phyloP scores from a whole-genome alignment of 2,888 invertebrate genomes.

The Scaeva pyrastri region DNA sequence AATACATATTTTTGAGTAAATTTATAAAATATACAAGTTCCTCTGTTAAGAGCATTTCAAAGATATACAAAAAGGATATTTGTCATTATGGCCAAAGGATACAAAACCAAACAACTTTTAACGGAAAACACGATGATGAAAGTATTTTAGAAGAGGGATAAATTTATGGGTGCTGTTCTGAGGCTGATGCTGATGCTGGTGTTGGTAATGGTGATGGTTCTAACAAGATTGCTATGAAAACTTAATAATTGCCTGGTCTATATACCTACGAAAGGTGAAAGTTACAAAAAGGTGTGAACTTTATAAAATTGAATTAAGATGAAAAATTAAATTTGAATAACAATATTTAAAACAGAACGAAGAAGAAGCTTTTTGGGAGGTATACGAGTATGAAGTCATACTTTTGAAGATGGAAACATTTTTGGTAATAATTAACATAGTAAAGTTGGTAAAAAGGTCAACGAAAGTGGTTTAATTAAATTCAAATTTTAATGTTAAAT shows the following conservation, averaged over 20 bases:
- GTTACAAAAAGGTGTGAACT: slow-evolving; percentile 57
- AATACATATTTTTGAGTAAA: slow-evolving; percentile 26
- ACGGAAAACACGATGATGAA: neutral
- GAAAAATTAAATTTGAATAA: slow-evolving; percentile 68
- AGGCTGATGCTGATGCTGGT: too few species aligned
- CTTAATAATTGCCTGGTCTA: slow-evolving; percentile 67
- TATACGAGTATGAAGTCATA: neutral
- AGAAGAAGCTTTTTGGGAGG: neutral
- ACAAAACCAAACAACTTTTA: slow-evolving; percentile 13
- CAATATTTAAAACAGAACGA: slow-evolving; percentile 35
- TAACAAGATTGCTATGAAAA: slow-evolving; percentile 69
- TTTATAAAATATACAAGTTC: slow-evolving; percentile 53
- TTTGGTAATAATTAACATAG: slow-evolving; percentile 16
- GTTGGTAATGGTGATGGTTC: neutral
- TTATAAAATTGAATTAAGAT: slow-evolving; percentile 66
- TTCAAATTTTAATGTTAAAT: neutral
- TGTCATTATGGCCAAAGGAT: slow-evolving; percentile 58
- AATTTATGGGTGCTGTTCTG: too few species aligned
- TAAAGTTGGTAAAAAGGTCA: neutral
- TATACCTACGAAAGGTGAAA: slow-evolving; percentile 36
- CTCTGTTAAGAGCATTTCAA: slow-evolving; percentile 13
- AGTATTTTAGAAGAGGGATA: neutral
- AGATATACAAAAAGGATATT: slow-evolving; percentile 50
- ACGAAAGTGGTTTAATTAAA: slow-evolving; percentile 20
- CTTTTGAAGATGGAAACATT: slow-evolving; percentile 12